A percentile compares a stretch with the other conserved stretches of the same genome.
Conservation (phyloP, 2,113 vertebrate genomes). For the Neogale vison region DNA sequence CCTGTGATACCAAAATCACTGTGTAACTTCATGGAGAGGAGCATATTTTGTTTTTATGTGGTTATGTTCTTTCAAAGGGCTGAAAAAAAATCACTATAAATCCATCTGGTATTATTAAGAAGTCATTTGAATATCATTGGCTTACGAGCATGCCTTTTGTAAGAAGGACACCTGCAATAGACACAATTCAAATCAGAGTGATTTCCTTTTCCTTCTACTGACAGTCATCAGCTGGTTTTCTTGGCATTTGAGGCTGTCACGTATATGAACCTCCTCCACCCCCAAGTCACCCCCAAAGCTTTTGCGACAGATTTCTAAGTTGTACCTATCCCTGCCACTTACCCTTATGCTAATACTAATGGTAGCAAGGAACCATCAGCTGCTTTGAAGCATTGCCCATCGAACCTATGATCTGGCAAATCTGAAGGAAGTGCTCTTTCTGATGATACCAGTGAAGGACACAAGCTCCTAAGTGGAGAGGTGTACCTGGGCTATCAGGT, state of each 20-base stretch:
- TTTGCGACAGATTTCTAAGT: constrained; percentile 6
- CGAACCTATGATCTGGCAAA: constrained; percentile 32
- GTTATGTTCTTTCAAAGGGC: constrained; percentile 28
- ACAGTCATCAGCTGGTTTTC: background rate
- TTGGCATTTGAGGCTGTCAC: background rate
- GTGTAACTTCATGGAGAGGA: background rate
- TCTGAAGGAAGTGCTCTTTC: background rate
- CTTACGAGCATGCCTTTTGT: constrained; percentile 36
- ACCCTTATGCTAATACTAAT: background rate
- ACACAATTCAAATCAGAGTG: background rate
- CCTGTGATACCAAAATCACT: background rate
- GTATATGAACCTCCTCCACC: background rate
- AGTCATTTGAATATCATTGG: background rate
- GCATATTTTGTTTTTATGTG: background rate
- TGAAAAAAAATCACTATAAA: background rate
- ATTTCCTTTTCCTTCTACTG: background rate
- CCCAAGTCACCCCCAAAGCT: background rate
- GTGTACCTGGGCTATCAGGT: background rate
- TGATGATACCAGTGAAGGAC: background rate
- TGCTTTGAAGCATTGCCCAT: background rate
- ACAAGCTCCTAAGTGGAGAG: background rate
- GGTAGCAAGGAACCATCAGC: background rate
- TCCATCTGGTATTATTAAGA: constrained; percentile 5
- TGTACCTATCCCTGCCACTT: background rate
- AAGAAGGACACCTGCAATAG: background rate